Evolutionary conservation across 2,888 invertebrate species (phyloP).

Genomic region (Caenorhabditis becei): DNA sequence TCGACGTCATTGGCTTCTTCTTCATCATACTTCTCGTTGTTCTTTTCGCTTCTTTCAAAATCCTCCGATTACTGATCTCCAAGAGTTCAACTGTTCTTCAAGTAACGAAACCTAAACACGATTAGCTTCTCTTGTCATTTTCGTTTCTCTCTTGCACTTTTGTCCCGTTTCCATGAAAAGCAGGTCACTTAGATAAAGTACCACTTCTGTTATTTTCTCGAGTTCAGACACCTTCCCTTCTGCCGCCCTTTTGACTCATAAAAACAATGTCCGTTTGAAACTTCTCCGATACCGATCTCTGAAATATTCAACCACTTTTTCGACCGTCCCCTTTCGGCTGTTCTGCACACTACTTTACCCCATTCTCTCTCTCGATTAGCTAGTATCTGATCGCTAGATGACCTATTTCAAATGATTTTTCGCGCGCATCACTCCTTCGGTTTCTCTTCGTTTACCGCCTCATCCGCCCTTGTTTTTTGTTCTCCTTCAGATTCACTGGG

Average conservation of each 20-base stretch:
- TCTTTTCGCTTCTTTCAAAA: constrained; percentile 33
- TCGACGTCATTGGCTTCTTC: constrained; percentile 66
- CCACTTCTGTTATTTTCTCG: too few relatives aligned
- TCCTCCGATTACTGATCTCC: neutral
- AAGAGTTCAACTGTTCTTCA: neutral
- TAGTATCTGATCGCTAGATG: constrained; percentile 64
- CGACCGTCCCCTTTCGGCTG: neutral
- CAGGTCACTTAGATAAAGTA: too few relatives aligned
- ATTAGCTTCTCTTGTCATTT: neutral
- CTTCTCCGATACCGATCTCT: constrained; percentile 18
- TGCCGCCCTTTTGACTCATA: too few relatives aligned
- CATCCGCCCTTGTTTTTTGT: constrained; percentile 38
- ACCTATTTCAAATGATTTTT: constrained; percentile 62
- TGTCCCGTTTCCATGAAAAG: too few relatives aligned
- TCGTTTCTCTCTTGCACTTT: too few relatives aligned
- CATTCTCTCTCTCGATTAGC: constrained; percentile 43
- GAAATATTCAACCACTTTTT: constrained; percentile 27
- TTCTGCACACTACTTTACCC: constrained; percentile 8
- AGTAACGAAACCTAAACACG: neutral
- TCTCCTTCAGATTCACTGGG: neutral
- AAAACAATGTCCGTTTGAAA: constrained; percentile 35
- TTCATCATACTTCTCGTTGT: constrained; percentile 29
- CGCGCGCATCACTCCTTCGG: constrained; percentile 12
- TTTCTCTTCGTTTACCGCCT: constrained; percentile 6
- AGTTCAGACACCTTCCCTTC: too few relatives aligned